Conservation (phyloP, 2,113 vertebrate genomes). For the Notothenia rossii region DNA sequence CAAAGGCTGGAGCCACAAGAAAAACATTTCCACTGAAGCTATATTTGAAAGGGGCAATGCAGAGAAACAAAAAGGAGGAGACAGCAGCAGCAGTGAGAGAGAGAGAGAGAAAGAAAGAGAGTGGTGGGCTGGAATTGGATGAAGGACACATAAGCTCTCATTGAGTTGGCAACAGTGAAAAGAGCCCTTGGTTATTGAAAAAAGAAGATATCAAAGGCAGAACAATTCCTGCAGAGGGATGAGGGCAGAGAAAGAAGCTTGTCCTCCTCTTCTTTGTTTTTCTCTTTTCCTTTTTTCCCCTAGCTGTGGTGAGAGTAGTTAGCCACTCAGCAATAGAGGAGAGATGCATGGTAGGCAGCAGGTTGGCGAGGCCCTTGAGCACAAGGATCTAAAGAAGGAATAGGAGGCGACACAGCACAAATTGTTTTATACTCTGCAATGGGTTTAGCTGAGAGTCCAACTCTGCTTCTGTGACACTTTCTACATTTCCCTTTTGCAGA, state of each 20-base stretch:
- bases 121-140: constrained; percentile 73
- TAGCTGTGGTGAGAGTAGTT: constrained; percentile 55
- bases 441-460: constrained; percentile 49
- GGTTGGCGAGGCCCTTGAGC: constrained; percentile 69
- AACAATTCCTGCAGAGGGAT: constrained; percentile 72
- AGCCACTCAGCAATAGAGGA: constrained; percentile 60
- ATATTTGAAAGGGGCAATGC: constrained; percentile 68
- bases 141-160: constrained; percentile 75
- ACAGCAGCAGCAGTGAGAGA: constrained; percentile 20
- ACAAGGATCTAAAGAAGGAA: constrained; percentile 62
- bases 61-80: constrained; percentile 62
- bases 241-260: constrained; percentile 70
- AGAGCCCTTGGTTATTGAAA: constrained; percentile 77
- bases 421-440: constrained; percentile 53
- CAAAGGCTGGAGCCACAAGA: constrained; percentile 68
- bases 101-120: constrained; percentile 40
- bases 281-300: neutral
- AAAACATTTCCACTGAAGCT: constrained; percentile 67
- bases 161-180: constrained; percentile 77
- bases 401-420: constrained; percentile 69
- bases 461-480: constrained; percentile 12
- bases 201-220: constrained; percentile 78
- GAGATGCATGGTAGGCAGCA: constrained; percentile 66
- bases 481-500: constrained; percentile 3
- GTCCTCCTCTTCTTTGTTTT: constrained; percentile 62